phyloP scores from a whole-genome alignment of 1,140 invertebrate species.

The Drosophila triauraria region DNA sequence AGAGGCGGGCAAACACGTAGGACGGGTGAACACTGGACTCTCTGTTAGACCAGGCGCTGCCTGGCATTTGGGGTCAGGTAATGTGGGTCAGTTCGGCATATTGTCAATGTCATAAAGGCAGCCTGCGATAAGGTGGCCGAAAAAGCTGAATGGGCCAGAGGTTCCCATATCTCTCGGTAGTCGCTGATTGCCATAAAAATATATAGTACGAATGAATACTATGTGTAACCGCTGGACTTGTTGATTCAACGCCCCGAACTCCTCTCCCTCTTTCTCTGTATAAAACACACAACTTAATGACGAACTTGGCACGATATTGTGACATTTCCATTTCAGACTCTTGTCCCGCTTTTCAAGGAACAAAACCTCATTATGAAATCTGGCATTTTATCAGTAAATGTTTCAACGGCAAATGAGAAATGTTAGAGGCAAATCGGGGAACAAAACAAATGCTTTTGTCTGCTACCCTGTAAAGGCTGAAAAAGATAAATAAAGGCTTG shows the following conservation, averaged over 20 bases:
- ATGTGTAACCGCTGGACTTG: constrained; percentile 14
- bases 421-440: constrained; percentile 11
- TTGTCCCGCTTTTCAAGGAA: constrained; percentile 12
- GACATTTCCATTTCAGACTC: constrained; percentile 29
- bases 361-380: constrained; percentile 63
- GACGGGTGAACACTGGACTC: neutral
- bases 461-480: neutral
- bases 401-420: constrained; percentile 14
- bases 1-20: constrained; percentile 29
- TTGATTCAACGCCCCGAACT: constrained; percentile 2
- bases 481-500: no score
- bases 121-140: constrained; percentile 35
- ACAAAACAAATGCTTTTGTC: neutral
- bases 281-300: constrained; percentile 23
- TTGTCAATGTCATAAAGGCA: constrained; percentile 42
- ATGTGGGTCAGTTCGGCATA: constrained; percentile 44
- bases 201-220: constrained; percentile 9
- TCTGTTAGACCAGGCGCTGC: constrained; percentile 13
- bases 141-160: constrained; percentile 44
- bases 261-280: neutral
- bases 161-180: constrained; percentile 31
- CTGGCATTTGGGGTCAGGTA: constrained; percentile 7
- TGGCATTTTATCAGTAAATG: constrained; percentile 56
- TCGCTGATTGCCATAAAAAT: constrained; percentile 26
- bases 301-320: constrained; percentile 14